Base-by-base conservation (phyloP, 1,140 invertebrate genomes). In the Platyscapa corneri region DNA sequence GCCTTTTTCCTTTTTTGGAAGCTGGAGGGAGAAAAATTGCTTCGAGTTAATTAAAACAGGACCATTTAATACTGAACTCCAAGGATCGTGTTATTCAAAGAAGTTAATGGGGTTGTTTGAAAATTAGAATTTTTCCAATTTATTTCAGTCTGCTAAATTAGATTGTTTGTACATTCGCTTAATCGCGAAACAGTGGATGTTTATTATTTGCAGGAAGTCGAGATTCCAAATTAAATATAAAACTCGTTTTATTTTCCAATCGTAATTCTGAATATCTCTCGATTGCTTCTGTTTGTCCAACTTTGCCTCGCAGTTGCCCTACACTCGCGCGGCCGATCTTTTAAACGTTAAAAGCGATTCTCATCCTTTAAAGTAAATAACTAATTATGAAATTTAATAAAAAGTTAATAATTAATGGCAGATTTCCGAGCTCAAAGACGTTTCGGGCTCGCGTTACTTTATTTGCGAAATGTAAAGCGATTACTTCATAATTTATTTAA, bases 1-100 rank as follows among this genome's bases (percentile, higher is more conserved):
- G 88, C 89, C 89, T 90, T 88, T 90, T 92, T 90, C 92, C 88
- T 87, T 85, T 79, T 80, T 32, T 8, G 3, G 23, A 18, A 74
- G 37, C 37, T 2, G 42, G 53, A 79, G 49, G 56, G 20, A 65
- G 64, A 37, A 78, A 79, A 78, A 86, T 79, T 42, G 60, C 74
- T 42, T 18, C n/a, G 81, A 86, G 85, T 83, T 86, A 82, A 82
- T 82, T 82, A 87, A 86, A 84, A 83, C 65, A 65, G 65, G 37
- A 18, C 39, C 64, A 53, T 79, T 84, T 84, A 75, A 34, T 34
- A 30, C 46, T 70, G 46, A 75, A 75, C 53, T 82, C 60, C 72
- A 83, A 14, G 72, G 18, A 83, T 60, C 67, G 53, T 74, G 49
- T 82, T 60, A 74, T 82, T 82, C 80, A 39, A 37, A 27, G 27